A percentile compares a stretch with the other conserved stretches of the same genome.
These are phyloP conservation scores for Apamea sordens DNA, from an alignment of 2,888 invertebrate species.

Conservation along the genomic window DNA sequence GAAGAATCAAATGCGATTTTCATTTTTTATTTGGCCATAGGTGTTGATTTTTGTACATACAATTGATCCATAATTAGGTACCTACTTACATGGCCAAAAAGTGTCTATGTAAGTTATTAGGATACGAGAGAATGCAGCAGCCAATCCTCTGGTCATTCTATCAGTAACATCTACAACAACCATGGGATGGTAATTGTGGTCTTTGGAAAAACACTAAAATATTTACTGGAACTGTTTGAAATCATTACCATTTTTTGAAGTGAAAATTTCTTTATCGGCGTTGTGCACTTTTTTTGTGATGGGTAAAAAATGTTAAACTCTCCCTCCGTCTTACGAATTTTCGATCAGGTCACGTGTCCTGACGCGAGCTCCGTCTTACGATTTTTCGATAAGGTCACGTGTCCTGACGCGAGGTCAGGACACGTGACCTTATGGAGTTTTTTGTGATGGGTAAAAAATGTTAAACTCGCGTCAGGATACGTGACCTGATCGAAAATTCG, in stretches of 20 bases:
- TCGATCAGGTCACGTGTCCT: too few species aligned
- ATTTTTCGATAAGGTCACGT: too few species aligned
- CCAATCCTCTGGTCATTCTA: background rate
- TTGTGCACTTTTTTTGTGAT: too few species aligned
- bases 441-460: too few species aligned
- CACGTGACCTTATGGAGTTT: too few species aligned
- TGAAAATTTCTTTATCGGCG: too few species aligned
- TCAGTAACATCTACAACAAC: background rate
- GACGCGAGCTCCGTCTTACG: too few species aligned
- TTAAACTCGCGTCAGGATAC: too few species aligned
- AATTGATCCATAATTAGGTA: background rate
- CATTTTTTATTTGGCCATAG: conserved; percentile 1
- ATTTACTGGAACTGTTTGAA: background rate
- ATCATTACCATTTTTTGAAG: background rate
- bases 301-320: too few species aligned
- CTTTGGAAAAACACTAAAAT: background rate
- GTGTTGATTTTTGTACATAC: background rate
- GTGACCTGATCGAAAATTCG: too few species aligned
- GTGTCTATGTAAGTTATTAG: background rate
- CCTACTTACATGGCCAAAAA: background rate
- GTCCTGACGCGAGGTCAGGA: too few species aligned
- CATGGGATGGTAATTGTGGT: background rate
- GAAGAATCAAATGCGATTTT: background rate
- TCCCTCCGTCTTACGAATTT: too few species aligned
- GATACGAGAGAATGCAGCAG: background rate